Evolutionary conservation across 2,797 vertebrate species (phyloP).

Genomic region (Xyrichtys novacula): DNA sequence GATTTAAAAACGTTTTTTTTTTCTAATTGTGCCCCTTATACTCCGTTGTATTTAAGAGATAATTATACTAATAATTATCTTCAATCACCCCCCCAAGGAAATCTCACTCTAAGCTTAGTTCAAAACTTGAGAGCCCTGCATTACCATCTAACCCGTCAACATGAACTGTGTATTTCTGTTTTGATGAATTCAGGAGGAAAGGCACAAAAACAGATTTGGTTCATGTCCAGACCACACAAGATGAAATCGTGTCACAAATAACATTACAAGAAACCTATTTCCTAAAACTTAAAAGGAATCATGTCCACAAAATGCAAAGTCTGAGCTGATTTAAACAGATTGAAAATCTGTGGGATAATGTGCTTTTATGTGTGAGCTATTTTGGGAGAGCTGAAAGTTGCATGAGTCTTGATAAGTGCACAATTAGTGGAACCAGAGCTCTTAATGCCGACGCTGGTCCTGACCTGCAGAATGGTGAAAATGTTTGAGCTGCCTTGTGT

Average conservation of each 20-base stretch:
- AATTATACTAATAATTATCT: no score
- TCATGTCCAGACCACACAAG: background rate
- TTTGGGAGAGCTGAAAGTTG: slow-evolving; percentile 35
- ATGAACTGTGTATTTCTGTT: slow-evolving; percentile 3
- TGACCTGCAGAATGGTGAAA: slow-evolving; percentile 49
- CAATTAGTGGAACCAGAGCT: slow-evolving; percentile 53
- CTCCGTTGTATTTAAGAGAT: no score
- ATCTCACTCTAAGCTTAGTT: no score
- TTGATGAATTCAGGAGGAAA: background rate
- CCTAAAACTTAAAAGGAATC: background rate
- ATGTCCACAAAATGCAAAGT: background rate
- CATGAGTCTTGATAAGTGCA: slow-evolving; percentile 39
- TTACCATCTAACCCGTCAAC: background rate
- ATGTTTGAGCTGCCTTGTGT: slow-evolving; percentile 57
- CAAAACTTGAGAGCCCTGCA: no score
- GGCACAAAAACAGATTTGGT: background rate
- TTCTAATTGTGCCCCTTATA: no score
- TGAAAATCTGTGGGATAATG: slow-evolving; percentile 5
- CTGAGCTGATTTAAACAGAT: slow-evolving; percentile 4
- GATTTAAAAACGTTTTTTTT: no score
- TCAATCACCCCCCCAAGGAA: no score
- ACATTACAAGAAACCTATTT: background rate
- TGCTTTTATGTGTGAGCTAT: slow-evolving; percentile 30
- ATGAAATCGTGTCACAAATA: background rate
- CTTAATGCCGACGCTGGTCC: slow-evolving; percentile 40